Base-by-base conservation (phyloP, 2,113 vertebrate species). In the Dolichallabes microphthalmus region DNA sequence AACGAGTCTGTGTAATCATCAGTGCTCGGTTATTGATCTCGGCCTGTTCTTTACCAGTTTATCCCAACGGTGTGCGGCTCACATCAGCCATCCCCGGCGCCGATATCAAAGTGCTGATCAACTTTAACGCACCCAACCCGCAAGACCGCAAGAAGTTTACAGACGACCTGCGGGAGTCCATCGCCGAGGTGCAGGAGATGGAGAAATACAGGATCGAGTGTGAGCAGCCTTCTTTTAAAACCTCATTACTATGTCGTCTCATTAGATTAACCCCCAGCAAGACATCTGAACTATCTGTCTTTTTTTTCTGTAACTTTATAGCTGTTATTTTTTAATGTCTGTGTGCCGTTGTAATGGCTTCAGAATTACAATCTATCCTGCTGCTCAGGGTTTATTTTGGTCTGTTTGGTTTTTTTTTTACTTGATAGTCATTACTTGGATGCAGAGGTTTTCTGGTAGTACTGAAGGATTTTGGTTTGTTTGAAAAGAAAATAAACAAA, bases 131-230 rank as follows among this genome's bases (percentile, higher is more conserved):
- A n/a, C 98, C 98, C 75, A 99, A 99, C 89, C 97, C 97, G 90
- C 97, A 98, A 92, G 98, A 99, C 93, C 96, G 97, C 88, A 99
- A 98, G 90, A 99, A 98, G 92, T 99, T 99, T 91, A 99, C 97
- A 0, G 98, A 99, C 15, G 97, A 99, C 89, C 92, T 99, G 85
- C 95, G 98, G 87, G 98, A 99, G 85, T 99, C 98, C 4, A 95
- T 99, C 11, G 97, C 97, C 0, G 97, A 99, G 89, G 97, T 99
- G 80, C 98, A 99, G 91, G 98, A 99, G 92, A 99, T 99, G 98
- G 98, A 99, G 94, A 99, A 98, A 90, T 98, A 98, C 94, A 95
- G 97, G 89, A 99, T 99, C 94, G 97, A 99, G 91, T 96, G 98
- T 99, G 88, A 97, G 98, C 91, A 80, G 11, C 13, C n/a, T 35